Evolutionary conservation across 2,113 vertebrate genomes (phyloP).

Genomic region (Pelecanus crispus): DNA sequence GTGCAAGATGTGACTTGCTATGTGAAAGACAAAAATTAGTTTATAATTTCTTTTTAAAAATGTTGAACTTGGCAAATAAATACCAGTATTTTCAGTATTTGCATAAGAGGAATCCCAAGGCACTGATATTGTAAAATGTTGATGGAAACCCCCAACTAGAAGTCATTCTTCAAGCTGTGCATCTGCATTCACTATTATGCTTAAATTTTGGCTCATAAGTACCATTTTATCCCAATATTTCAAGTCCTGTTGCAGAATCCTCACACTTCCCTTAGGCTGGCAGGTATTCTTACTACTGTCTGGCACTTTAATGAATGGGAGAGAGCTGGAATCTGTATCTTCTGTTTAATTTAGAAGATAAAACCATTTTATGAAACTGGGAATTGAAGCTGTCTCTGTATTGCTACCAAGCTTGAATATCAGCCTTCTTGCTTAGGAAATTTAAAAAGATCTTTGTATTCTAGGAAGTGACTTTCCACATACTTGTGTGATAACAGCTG

Average conservation of each 20-base stretch:
- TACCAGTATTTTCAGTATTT: neutral
- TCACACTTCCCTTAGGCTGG: neutral
- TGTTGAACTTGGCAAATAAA: neutral
- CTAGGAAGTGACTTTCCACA: neutral
- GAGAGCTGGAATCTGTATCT: neutral
- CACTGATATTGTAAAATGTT: neutral
- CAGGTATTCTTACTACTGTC: neutral
- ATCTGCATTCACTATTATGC: neutral
- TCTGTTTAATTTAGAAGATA: neutral
- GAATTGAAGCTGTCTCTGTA: neutral
- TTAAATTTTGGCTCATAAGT: neutral
- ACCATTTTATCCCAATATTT: neutral
- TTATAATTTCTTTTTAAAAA: neutral
- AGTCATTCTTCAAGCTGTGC: neutral
- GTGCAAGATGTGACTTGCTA: neutral
- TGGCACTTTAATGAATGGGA: neutral
- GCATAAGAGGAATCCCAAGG: neutral
- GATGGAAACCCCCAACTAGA: neutral
- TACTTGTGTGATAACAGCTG: constrained; percentile 3
- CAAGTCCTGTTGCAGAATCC: neutral
- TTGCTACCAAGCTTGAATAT: neutral
- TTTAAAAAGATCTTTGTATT: neutral
- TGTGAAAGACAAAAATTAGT: neutral
- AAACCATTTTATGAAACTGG: neutral
- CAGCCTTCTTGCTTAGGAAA: neutral